A percentile compares a stretch with the other conserved stretches of the same genome.
These are phyloP conservation scores for Phylloscopus trochiloides DNA, from an alignment of 2,113 vertebrate species.

Conservation along the genomic window DNA sequence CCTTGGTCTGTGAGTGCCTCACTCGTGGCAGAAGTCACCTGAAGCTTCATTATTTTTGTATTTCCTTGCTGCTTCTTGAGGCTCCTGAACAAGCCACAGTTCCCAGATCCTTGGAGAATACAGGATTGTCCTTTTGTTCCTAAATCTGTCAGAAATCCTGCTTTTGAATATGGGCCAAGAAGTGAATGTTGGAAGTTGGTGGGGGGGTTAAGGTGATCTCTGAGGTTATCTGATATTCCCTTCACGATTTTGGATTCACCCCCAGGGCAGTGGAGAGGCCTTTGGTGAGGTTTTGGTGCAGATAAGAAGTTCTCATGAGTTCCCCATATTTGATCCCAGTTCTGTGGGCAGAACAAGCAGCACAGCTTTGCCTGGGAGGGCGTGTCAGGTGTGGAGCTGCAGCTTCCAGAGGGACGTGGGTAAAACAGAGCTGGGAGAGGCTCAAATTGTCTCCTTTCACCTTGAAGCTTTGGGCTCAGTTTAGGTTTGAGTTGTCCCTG, in stretches of 20 bases:
- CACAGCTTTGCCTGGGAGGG: background rate
- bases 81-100: background rate
- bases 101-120: background rate
- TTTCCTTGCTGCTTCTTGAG: background rate
- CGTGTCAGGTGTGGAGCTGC: background rate
- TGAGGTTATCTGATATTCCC: background rate
- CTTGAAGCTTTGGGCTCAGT: background rate
- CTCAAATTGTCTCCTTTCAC: background rate
- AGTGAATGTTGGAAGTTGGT: rapidly evolving
- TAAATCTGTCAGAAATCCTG: background rate
- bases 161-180: background rate
- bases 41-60: background rate
- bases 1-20: background rate
- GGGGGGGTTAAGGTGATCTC: background rate
- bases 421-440: background rate
- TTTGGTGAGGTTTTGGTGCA: background rate
- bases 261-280: background rate
- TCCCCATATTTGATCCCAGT: background rate
- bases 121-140: background rate
- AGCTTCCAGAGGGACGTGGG: background rate
- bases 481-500: background rate
- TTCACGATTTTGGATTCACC: rapidly evolving
- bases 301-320: background rate
- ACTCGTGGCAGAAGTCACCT: background rate
- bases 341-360: background rate